These are phyloP conservation scores for Micromesistius poutassou DNA, from an alignment of 2,797 vertebrate species.

Conservation along the genomic window DNA sequence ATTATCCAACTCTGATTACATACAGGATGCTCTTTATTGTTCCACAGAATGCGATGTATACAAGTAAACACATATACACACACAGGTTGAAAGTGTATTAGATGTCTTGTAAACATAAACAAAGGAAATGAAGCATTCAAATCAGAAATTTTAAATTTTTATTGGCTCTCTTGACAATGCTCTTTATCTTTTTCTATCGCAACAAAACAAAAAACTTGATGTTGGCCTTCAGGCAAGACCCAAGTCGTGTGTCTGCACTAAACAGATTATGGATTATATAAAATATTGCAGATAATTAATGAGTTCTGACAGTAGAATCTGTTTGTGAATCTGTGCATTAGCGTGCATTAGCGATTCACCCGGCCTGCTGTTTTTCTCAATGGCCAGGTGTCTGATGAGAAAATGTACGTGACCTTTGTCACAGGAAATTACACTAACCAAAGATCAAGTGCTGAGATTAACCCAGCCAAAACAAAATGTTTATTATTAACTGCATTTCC, in stretches of 20 bases:
- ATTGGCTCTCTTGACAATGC: not conserved
- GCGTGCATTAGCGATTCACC: not conserved
- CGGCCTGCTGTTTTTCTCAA: conserved; percentile 10
- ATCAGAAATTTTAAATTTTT: not conserved
- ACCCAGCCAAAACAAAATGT: conserved; percentile 20
- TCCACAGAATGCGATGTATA: not conserved
- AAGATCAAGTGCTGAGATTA: conserved; percentile 68
- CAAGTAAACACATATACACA: too few relatives aligned
- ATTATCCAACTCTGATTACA: conserved; percentile 43
- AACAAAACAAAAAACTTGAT: not conserved
- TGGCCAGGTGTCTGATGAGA: conserved; percentile 50
- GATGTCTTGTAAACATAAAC: conserved; percentile 20
- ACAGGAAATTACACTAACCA: conserved; percentile 81
- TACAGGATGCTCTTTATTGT: conserved; percentile 34
- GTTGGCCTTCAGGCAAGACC: not conserved
- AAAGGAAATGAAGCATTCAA: not conserved
- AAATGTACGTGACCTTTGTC: conserved; percentile 49
- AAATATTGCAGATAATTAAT: not conserved
- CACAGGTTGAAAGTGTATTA: not conserved
- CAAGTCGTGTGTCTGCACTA: not conserved
- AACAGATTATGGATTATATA: not conserved
- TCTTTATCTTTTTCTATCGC: not conserved
- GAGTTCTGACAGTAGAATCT: not conserved
- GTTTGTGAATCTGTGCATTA: too few relatives aligned
- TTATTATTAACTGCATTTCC: not conserved